Conservation (phyloP, 2,113 vertebrate genomes). For the Turnix velox region DNA sequence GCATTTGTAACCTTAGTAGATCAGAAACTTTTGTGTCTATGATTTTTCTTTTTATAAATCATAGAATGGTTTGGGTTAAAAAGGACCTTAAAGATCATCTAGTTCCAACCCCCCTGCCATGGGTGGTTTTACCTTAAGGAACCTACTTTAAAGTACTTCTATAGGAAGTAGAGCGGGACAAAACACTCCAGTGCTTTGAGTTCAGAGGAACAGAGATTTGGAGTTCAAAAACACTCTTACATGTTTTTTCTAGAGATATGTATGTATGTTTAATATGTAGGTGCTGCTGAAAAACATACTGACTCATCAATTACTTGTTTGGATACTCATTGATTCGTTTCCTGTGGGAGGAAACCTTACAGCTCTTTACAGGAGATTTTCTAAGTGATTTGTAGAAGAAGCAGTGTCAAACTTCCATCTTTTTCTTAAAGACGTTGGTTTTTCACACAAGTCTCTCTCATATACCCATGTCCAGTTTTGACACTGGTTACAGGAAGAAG, state of each 20-base stretch:
- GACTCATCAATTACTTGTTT: neutral
- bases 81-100: too few species aligned
- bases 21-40: neutral
- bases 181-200: neutral
- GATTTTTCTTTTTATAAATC: too few species aligned
- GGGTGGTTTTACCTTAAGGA: neutral
- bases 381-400: neutral
- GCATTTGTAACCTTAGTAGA: neutral
- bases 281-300: neutral
- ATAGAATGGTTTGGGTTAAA: too few species aligned
- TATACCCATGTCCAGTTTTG: fast-evolving
- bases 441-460: neutral
- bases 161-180: neutral
- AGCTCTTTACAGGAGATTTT: neutral
- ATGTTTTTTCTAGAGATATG: neutral
- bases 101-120: too few species aligned
- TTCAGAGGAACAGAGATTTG: neutral
- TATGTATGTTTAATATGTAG: too few species aligned
- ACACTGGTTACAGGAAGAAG: neutral
- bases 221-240: neutral
- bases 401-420: fast-evolving
- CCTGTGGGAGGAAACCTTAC: neutral
- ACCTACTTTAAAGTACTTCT: neutral
- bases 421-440: neutral
- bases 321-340: too few species aligned